Evolutionary conservation across 2,797 vertebrate species (phyloP).

Genomic region (Hozukius guyotensis): DNA sequence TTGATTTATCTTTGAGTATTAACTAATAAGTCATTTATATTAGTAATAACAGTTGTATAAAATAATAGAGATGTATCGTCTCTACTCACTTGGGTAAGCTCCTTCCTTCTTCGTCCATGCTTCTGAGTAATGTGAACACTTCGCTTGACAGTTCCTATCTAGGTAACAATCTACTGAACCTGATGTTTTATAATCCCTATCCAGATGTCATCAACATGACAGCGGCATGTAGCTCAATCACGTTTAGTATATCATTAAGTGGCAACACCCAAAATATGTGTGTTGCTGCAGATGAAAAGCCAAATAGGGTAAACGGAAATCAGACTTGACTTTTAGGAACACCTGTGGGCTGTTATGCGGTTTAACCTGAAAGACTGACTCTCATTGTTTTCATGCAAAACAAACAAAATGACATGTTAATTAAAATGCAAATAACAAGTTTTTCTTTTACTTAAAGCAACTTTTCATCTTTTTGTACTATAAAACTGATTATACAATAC

Average conservation of each 20-base stretch:
- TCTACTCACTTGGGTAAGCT: slow-evolving; percentile 25
- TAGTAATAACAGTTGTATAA: no score
- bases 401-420: no score
- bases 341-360: background rate
- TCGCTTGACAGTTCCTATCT: fast-evolving
- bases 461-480: no score
- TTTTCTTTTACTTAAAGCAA: no score
- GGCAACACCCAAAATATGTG: background rate
- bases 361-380: background rate
- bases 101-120: slow-evolving; percentile 15
- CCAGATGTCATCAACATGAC: background rate
- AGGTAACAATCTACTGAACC: fast-evolving
- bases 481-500: no score
- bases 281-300: background rate
- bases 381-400: no score
- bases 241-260: background rate
- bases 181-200: background rate
- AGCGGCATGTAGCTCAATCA: no score
- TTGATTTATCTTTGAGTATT: no score
- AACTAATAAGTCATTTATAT: no score
- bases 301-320: background rate
- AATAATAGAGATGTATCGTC: no score
- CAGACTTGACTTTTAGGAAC: background rate
- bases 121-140: background rate
- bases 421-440: no score